Base-by-base conservation (phyloP, 1,140 invertebrate genomes). In the Hycleus phaleratus region DNA sequence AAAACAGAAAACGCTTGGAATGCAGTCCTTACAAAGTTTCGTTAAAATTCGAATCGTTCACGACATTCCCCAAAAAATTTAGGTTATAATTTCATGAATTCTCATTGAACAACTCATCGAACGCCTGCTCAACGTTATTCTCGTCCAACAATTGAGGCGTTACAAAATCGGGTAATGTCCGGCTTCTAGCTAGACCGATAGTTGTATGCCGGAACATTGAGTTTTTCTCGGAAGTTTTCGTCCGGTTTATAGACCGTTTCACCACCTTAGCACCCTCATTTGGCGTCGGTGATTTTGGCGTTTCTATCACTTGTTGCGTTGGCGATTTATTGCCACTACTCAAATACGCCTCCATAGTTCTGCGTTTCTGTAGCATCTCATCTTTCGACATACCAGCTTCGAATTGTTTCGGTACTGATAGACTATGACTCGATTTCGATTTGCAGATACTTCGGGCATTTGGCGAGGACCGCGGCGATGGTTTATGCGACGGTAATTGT, bases 311-410 rank as follows among this genome's bases (percentile, higher is more conserved):
- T 25, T 47, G 26, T 7, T 50, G 45, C 38, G 56, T 52, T 10
- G 70, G 55, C 10, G 65, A 56, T 52, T 65, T 65, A 44, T n/a
- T 58, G 10, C 61, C 61, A 25, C 61, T 60, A 3, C 49, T 54
- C 66, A 92, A 88, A 68, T 90, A 92, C n/a, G 86, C 85, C 54
- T 88, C 85, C 42, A 93, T 84, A 3, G 88, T 88, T 38, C 81
- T 80, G 65, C 86, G 83, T 75, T 91, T 92, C 32, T 84, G 82
- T 7, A 79, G 76, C 6, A 90, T 73, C 57, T 84, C 82, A n/a
- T 86, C 82, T 50, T 84, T 85, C 5, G 82, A 78, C 53, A 89
- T 82, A 24, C 86, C 84, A 4, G 88, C 88, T 71, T 92, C 89
- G 70, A 80, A 92, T 59, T 91, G 83, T 59, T 83, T 88, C 0